These are phyloP conservation scores for Arbacia lixula DNA, from an alignment of 53 echinoderm and acorn worm genomes.

Conservation along the genomic window DNA sequence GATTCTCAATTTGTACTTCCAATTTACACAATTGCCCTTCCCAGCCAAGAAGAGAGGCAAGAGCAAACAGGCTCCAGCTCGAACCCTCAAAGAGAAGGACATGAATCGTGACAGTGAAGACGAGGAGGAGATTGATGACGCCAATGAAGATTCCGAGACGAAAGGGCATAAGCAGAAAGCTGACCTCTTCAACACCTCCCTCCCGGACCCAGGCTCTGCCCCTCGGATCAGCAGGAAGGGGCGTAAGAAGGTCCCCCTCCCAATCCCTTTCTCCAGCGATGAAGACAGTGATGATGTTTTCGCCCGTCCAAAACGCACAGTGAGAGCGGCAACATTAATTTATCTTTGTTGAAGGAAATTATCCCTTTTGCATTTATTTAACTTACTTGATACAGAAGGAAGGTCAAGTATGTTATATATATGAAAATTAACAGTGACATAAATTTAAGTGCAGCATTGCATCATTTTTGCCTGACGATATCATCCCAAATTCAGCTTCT, in stretches of 20 bases:
- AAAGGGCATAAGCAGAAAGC: background rate
- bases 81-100: constrained; percentile 56
- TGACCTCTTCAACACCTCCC: constrained; percentile 22
- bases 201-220: constrained; percentile 55
- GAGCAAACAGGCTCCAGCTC: constrained; percentile 44
- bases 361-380: background rate
- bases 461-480: no score
- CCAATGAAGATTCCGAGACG: constrained; percentile 33
- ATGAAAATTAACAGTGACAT: background rate
- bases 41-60: constrained; percentile 39
- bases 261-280: constrained; percentile 83
- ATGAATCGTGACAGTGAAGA: constrained; percentile 51
- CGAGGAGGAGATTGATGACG: constrained; percentile 49
- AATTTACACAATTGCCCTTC: no score
- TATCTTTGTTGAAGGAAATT: background rate
- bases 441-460: no score
- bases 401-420: background rate
- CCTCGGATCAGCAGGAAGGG: constrained; percentile 48
- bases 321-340: background rate
- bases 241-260: constrained; percentile 63
- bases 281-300: constrained; percentile 88
- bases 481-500: no score
- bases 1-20: no score
- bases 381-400: background rate
- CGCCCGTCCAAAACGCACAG: constrained; percentile 34